phyloP scores from a whole-genome alignment of 1,140 invertebrate genomes.

The Odontomachus brunneus region DNA sequence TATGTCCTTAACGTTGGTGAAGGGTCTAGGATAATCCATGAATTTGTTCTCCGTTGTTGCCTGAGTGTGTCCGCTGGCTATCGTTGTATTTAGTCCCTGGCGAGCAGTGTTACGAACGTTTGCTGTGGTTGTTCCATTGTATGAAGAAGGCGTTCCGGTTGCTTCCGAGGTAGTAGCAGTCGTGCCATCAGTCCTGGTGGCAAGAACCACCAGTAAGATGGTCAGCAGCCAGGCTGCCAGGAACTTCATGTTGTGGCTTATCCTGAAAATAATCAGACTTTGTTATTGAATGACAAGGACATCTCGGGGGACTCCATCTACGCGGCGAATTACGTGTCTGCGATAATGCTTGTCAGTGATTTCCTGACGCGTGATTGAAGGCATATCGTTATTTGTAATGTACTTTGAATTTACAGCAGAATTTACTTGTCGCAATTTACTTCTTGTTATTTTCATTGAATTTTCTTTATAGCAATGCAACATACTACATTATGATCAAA shows the following conservation, averaged over 20 bases:
- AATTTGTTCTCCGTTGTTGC: neutral
- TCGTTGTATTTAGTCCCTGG: neutral
- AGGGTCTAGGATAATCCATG: constrained; percentile 23
- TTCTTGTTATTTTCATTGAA: no score
- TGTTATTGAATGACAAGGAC: neutral
- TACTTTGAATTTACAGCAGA: neutral
- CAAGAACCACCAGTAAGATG: constrained; percentile 11
- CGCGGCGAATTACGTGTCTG: neutral
- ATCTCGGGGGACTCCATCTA: neutral
- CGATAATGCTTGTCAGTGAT: neutral
- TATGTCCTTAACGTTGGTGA: constrained; percentile 62
- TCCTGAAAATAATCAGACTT: constrained; percentile 47
- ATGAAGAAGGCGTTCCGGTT: neutral
- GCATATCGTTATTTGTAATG: neutral
- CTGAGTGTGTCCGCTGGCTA: neutral
- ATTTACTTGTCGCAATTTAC: no score
- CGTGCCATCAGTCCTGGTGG: no score
- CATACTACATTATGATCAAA: no score
- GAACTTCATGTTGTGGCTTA: constrained; percentile 55
- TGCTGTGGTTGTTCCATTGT: neutral
- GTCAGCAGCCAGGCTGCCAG: constrained; percentile 55
- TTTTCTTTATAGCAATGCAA: no score
- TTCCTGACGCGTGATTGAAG: neutral
- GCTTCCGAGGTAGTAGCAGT: no score
- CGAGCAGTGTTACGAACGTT: neutral